Evolutionary conservation across 2,888 invertebrate genomes (phyloP).

Genomic region (Drosophila sordidula): DNA sequence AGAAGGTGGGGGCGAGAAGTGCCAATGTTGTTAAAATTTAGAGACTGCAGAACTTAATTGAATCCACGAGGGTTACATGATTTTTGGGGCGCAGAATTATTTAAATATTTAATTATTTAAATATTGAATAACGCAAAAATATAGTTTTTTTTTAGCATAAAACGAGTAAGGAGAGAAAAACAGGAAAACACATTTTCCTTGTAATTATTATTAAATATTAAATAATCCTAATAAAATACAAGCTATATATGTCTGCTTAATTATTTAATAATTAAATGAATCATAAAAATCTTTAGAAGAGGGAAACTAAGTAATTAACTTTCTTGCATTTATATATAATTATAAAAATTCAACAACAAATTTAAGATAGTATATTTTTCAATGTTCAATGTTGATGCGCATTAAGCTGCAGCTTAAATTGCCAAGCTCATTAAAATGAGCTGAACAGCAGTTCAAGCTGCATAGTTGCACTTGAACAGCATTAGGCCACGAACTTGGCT

Average conservation of each 20-base stretch:
- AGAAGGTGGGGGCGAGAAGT: background rate
- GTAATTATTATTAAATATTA: no score
- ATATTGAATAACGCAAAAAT: no score
- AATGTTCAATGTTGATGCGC: background rate
- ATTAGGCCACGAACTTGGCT: constrained; percentile 11
- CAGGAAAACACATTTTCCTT: background rate
- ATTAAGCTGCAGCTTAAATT: constrained; percentile 8
- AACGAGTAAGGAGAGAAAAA: background rate
- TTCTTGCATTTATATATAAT: no score
- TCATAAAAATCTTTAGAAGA: no score
- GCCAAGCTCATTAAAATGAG: constrained; percentile 21
- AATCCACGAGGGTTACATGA: background rate
- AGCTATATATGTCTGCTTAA: no score
- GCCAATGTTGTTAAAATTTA: constrained; percentile 6
- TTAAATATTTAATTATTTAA: no score
- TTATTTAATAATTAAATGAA: no score
- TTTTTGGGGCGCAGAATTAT: background rate
- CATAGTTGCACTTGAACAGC: constrained; percentile 27
- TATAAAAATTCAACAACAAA: no score
- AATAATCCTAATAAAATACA: no score
- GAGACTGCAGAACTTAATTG: constrained; percentile 23
- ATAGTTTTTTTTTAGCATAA: no score
- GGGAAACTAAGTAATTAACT: no score
- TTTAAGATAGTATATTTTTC: no score
- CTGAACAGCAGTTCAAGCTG: constrained; percentile 11